These are phyloP conservation scores for Lamellibrachia luymesi DNA, from an alignment of 1,140 invertebrate genomes.

Conservation along the genomic window DNA sequence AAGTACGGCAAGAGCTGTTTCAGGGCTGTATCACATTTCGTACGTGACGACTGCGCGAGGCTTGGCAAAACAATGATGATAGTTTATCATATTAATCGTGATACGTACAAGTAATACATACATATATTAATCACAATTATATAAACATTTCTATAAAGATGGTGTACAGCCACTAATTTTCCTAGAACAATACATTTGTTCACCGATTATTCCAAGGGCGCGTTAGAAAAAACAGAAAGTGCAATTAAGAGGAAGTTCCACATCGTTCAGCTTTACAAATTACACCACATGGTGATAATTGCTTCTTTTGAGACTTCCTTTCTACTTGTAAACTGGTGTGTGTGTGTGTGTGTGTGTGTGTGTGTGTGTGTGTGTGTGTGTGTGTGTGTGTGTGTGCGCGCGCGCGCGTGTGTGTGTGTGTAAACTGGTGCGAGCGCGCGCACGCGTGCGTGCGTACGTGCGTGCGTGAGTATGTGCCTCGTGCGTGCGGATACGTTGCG, in stretches of 20 bases:
- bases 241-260: background rate
- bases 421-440: background rate
- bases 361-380: conserved; percentile 18
- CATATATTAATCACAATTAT: too few species aligned
- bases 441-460: background rate
- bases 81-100: too few species aligned
- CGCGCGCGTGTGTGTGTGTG: background rate
- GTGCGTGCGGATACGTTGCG: background rate
- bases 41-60: background rate
- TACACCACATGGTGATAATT: background rate
- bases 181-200: too few species aligned
- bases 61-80: background rate
- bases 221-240: too few species aligned
- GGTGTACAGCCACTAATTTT: too few species aligned
- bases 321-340: background rate
- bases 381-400: conserved; percentile 13
- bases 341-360: conserved; percentile 19
- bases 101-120: too few species aligned
- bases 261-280: background rate
- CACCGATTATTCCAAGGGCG: too few species aligned
- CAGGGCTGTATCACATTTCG: background rate
- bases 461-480: background rate
- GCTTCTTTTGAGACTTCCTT: background rate
- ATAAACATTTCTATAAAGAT: too few species aligned
- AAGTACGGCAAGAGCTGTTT: background rate